Evolutionary conservation across 2,797 vertebrate species (phyloP), one percentile per base, ranked within the genome.

Genomic region (Adelosebastes latens): DNA sequence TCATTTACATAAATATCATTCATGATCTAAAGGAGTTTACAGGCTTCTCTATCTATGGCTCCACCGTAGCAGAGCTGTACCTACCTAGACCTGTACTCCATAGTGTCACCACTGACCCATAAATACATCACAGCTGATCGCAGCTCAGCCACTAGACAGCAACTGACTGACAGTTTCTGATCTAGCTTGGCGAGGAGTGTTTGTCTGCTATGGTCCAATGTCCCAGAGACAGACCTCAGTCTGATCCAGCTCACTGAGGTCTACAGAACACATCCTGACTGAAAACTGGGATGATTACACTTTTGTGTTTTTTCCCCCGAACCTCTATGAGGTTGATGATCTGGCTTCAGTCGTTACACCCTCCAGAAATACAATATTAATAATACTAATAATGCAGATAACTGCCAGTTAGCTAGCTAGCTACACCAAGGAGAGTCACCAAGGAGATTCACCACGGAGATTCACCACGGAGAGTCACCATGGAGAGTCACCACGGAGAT

Each of bases 121-220:
- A 66, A 64, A 72, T 63, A 69, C 65, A 62, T 75, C 56, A 60
- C 27, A 62, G 72, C n/a, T 68, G 39, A 78, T n/a, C 39, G 72
- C 52, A 29, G 29, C 29, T 29, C 29, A 29, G 5, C 29, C 29
- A 29, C 29, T 29, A 29, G 29, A 29, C 29, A 29, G 29, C 29
- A 2, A 29, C 29, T 5, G 5, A 29, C 29, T 29, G 6, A 39
- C 55, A 60, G 11, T 71, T 71, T 72, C 29, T 58, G 61, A 58
- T 22, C 22, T 22, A 12, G 16, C 2, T 12, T 53, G 34, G 27
- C 8, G 14, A 16, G 2, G 3, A 52, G 13, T 60, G 34, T 58
- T 52, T 76, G 16, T 42, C 56, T 63, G 42, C 60, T 58, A 31
- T 9, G 39, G 10, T 16, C 29, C 9, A 14, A 27, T 22, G 42